Base-by-base conservation (phyloP, 2,113 vertebrate species). In the Thalassoma bifasciatum region DNA sequence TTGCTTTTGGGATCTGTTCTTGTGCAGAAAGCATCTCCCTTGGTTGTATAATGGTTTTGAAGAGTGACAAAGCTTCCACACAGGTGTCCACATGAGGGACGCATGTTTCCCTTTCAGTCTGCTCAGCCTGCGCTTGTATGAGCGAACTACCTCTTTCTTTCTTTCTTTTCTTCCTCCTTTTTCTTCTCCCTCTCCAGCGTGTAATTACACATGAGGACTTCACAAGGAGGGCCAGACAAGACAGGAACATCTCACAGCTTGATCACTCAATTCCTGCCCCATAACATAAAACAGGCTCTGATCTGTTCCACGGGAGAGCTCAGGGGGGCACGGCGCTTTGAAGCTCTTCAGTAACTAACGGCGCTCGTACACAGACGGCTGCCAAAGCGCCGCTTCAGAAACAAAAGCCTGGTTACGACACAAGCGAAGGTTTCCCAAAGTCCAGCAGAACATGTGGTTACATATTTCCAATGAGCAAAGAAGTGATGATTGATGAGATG, bases 61-160 rank as follows among this genome's bases (percentile, higher is more conserved):
- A 10, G 34, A 66, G 22, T 61, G 70, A 86, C 66, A 78, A 86
- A 77, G 53, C 56, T 59, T 74, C 42, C 10, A 16, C 23, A 53
- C 80, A 88, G 82, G 68, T 86, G 72, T 79, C 68, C 56, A 47
- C 23, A 42, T 0, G 61, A 47, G 38, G 62, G 73, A 66, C 17
- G 52, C 53, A 49, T 56, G 47, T 50, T 66, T 74, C 50, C 37
- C 64, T 90, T 89, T 88, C 61, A 86, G 77, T 56, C 24, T 44
- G 57, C 56, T 37, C 50, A 78, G 14, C 57, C 37, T 34, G 66
- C 78, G 42, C 23, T 22, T 52, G 42, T 63, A 30, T 6, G 1
- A 51, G 10, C 24, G 3, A 79, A 42, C 16, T 2, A 1, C 49
- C 34, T 57, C 66, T 52, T 77, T 82, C 46, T 47, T 77, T 82